Evolutionary conservation across 1,140 invertebrate species (phyloP), one percentile per base, ranked within the genome.

Genomic region (Drosophila navojoa): DNA sequence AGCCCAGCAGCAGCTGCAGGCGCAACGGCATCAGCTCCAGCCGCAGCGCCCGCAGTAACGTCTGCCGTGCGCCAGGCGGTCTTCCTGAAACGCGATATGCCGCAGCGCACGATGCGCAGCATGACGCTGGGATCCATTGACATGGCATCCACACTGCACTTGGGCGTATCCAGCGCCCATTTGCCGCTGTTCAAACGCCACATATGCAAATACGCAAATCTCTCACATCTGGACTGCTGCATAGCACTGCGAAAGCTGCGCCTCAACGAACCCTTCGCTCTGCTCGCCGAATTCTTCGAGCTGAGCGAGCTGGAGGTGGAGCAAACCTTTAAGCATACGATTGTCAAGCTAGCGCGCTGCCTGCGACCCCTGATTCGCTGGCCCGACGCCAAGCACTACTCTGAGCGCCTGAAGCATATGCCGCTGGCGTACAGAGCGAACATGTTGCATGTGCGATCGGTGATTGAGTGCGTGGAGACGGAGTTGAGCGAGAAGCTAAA

Each of bases 381-480:
- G 91, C 78, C 91, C 4, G 86, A 90, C 29, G 61, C 66, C 4
- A 79, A 91, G 32, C 81, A 86, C 13, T 80, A 89, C 53, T 76
- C 79, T 15, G 91, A 90, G 6, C 75, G 91, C 3, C 70, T 91
- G 13, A 92, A 92, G 47, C 78, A 92, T 38, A 71, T 90, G 19
- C 27, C 40, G n/a, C 42, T 92, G 53, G 76, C 85, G 3, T 92
- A 82, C 35, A 68, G 91, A 1, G 68, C 73, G 2, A 82, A 78
- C 63, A 60, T 92, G 9, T 50, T 91, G 40, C 87, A 92, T 50
- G 80, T 92, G 0, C 89, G 90, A 35, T 92, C 91, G 11, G 42
- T 92, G 32, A 92, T 92, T 44, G 91, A 92, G 45, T 92, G 89
- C 45, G 91, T 92, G 2, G 91, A 92, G 57, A 92, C 91, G 50